Evolutionary conservation across 2,113 vertebrate species (phyloP).

Genomic region (Prunella himalayana): DNA sequence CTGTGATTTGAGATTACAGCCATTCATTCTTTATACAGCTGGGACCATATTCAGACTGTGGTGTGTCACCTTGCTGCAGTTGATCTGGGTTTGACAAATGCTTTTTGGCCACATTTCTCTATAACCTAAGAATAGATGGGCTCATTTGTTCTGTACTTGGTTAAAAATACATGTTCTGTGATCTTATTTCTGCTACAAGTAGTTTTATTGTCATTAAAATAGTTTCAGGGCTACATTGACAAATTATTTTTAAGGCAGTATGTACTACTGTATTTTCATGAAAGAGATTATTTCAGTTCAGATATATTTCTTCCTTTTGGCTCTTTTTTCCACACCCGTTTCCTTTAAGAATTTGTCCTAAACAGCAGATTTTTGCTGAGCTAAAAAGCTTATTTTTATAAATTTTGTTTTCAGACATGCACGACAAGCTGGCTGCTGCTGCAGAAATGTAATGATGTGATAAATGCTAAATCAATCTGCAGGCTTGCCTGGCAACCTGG

Average conservation of each 20-base stretch:
- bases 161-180: neutral
- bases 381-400: neutral
- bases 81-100: neutral
- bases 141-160: neutral
- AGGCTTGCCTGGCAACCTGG: constrained; percentile 88
- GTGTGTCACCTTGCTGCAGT: neutral
- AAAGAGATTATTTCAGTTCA: neutral
- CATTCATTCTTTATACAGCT: neutral
- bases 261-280: neutral
- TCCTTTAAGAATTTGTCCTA: neutral
- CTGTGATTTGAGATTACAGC: neutral
- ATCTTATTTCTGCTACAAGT: neutral
- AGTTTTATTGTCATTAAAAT: neutral
- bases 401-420: constrained; percentile 75
- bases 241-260: neutral
- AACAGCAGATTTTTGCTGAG: neutral
- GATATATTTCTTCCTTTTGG: neutral
- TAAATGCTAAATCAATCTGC: constrained; percentile 89
- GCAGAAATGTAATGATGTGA: constrained; percentile 88
- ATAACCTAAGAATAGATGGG: neutral
- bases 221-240: neutral
- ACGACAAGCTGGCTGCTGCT: constrained; percentile 81
- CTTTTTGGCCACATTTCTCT: neutral
- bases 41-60: neutral
- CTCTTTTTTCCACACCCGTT: neutral